Evolutionary conservation across 2,888 invertebrate genomes (phyloP).

Genomic region (Xestobium rufovillosum): DNA sequence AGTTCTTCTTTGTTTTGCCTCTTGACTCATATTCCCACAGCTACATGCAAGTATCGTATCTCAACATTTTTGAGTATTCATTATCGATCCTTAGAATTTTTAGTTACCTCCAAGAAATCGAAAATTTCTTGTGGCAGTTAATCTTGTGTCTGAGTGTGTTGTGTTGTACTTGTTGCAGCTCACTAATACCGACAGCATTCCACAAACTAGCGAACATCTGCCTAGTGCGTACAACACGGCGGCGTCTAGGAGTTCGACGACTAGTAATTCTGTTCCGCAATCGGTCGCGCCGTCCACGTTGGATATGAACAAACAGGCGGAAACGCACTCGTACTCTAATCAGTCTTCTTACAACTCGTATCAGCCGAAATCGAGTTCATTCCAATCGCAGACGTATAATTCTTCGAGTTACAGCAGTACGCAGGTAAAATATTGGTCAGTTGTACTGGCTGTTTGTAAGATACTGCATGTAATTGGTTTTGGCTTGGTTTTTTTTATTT

Average conservation of each 20-base stretch:
- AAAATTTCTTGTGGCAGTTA: too few relatives aligned
- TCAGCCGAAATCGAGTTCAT: conserved; percentile 36
- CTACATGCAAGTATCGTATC: too few relatives aligned
- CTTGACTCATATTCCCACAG: too few relatives aligned
- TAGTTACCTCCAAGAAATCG: too few relatives aligned
- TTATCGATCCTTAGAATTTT: too few relatives aligned
- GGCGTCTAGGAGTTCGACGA: conserved; percentile 38
- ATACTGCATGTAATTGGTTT: too few relatives aligned
- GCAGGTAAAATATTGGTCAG: too few relatives aligned
- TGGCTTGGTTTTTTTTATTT: too few relatives aligned
- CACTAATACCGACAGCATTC: conserved; percentile 40
- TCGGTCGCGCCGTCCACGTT: conserved; percentile 26
- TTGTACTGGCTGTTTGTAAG: too few relatives aligned
- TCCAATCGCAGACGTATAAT: conserved; percentile 30
- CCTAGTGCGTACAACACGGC: conserved; percentile 38
- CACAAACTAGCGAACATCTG: conserved; percentile 40
- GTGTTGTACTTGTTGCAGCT: conserved; percentile 38
- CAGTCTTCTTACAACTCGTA: conserved; percentile 41
- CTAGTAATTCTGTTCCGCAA: conserved; percentile 32
- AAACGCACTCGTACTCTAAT: conserved; percentile 43
- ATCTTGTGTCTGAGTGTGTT: too few relatives aligned
- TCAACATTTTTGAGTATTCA: too few relatives aligned
- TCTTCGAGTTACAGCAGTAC: conserved; percentile 32
- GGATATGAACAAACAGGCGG: conserved; percentile 37
- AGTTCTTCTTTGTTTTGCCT: too few relatives aligned